Base-by-base conservation (phyloP, 2,113 vertebrate species). In the Catharus minimus region DNA sequence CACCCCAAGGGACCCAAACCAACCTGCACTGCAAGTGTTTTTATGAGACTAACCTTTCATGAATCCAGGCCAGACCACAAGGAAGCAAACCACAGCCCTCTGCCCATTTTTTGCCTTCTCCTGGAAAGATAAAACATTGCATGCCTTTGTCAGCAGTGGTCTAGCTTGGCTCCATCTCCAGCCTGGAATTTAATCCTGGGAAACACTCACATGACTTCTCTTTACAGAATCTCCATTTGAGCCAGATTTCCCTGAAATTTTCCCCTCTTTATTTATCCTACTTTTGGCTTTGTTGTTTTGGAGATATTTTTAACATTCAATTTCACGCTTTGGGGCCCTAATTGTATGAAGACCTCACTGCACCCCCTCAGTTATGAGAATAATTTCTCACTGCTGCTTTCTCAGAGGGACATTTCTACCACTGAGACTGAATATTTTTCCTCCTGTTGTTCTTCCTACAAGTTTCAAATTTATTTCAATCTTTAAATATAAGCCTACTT, bases 51-150 rank as follows among this genome's bases (percentile, higher is more conserved):
- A 93, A 93, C 76, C 56, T 92, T 93, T 67, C 16, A 50, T 58
- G 72, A 72, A 88, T 32, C 10, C 17, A 82, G 46, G 72, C 88
- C 92, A 93, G 75, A 91, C 88, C 79, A 93, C 86, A 91, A 20
- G 41, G 67, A 94, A 88, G 43, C 41, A 91, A 89, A 62, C 38
- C 67, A 80, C 9, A 5, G 33, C 32, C 50, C 56, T 90, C 67
- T 89, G 88, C 76, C 82, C 55, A 39, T 74, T 94, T 90, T 73
- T 69, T 77, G 64, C 60, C 76, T 86, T 88, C 75, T 90, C 16
- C 55, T 93, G 82, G 47, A 90, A 88, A 66, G 72, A 88, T 23
- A 55, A 0, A 41, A 41, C 43, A 86, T 77, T 88, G 30, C 60
- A 57, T 64, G 68, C 56, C 64, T 83, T 90, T 88, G 79, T 93